Evolutionary conservation across 2,888 invertebrate genomes (phyloP), one percentile per base, ranked within the genome.

Genomic region (Smittia aterrima): DNA sequence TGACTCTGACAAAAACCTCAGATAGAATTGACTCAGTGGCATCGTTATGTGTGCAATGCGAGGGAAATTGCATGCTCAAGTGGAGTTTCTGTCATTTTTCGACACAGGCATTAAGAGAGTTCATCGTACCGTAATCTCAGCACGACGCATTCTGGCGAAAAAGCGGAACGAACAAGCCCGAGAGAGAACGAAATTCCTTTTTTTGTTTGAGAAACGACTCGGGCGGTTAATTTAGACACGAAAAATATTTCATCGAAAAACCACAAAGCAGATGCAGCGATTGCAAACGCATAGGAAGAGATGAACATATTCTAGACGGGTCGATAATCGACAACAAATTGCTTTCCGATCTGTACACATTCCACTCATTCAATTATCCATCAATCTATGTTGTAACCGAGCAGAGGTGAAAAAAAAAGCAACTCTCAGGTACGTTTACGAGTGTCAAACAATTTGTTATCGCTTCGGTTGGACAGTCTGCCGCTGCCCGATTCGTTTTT

Each of bases 21-120:
- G 32, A 3, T 32, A 6, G 32, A 32, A 32, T 32, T 32, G 32
- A 32, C 32, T 6, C 9, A 3, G 32, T 32, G 3, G 32, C 32
- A 32, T 32, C n/a, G n/a, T n/a, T n/a, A n/a, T n/a, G n/a, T n/a
- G n/a, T n/a, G n/a, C n/a, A n/a, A n/a, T n/a, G n/a, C n/a, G n/a
- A n/a, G 47, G 4, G 3, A 47, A 67, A 67, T 67, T 67, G 67
- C 47, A 67, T 67, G 67, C 47, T 22, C 24, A 47, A 67, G 67
- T 40, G 67, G 41, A 22, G 40, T 1, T 67, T 41, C 9, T 40
- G 32, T 67, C 20, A 18, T 40, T 20, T 27, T 27, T 16, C 64
- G 64, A 27, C 64, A 64, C 11, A 24, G 9, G 9, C 32, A 32
- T 32, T 32, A 32, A 64, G 9, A 9, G 13, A n/a, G 25, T 64